These are phyloP conservation scores for Gymnothorax reevesii DNA, from an alignment of 2,797 vertebrate genomes.

Conservation along the genomic window DNA sequence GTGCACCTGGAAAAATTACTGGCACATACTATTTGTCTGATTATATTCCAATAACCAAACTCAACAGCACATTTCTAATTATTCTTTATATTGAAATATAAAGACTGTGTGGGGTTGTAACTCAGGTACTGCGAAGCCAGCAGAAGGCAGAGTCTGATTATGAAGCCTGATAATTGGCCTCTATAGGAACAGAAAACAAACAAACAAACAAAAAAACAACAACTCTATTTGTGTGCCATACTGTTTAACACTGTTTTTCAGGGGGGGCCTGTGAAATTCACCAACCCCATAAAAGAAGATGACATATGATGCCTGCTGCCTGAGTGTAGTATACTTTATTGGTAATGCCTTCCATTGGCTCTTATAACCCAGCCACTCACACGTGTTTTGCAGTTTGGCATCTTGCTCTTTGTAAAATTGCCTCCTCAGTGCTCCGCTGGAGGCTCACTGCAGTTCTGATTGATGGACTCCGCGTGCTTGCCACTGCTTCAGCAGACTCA, in stretches of 20 bases:
- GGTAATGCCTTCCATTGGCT: neutral
- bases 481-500: neutral
- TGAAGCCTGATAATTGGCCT: neutral
- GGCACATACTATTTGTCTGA: neutral
- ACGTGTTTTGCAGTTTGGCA: neutral
- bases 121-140: neutral
- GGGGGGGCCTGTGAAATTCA: neutral
- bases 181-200: neutral
- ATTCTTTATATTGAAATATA: neutral
- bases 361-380: neutral
- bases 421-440: constrained; percentile 1
- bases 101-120: neutral
- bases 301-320: neutral
- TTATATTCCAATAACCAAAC: neutral
- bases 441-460: constrained; percentile 6
- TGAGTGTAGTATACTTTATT: neutral
- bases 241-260: neutral
- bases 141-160: neutral
- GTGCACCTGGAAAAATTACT: neutral
- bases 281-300: constrained; percentile 2
- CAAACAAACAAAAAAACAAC: neutral
- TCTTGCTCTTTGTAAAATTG: constrained; percentile 13
- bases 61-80: neutral
- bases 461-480: neutral
- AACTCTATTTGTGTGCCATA: neutral